Percentiles rank a stretch among this genome's conserved stretches.
Evolutionary conservation across 2,888 invertebrate genomes (phyloP).

Genomic region (Neelides folsomi): DNA sequence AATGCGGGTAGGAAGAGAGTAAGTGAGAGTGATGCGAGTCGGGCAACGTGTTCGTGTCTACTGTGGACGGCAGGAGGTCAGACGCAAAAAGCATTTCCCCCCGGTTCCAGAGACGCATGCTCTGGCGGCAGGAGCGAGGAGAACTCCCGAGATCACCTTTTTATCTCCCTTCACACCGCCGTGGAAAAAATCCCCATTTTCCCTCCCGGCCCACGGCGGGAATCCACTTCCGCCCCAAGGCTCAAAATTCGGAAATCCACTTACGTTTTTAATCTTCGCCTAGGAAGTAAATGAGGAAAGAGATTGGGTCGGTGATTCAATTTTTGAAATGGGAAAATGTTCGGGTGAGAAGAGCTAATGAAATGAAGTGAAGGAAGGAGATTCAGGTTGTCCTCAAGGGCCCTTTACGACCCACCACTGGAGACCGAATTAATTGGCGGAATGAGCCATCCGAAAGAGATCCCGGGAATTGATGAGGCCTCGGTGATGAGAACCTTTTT

Average conservation of each 20-base stretch:
- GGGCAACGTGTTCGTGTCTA: neutral
- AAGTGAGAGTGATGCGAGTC: neutral
- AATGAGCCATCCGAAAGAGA: neutral
- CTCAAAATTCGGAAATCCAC: too few species aligned
- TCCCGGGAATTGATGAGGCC: neutral
- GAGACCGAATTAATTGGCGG: too few species aligned
- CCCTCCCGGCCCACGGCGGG: neutral
- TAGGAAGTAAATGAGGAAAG: too few species aligned
- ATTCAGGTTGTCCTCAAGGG: too few species aligned
- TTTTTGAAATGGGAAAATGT: too few species aligned
- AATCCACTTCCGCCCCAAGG: neutral
- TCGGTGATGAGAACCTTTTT: neutral
- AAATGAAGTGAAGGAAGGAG: too few species aligned
- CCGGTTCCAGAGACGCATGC: conserved; percentile 18
- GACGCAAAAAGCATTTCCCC: conserved; percentile 16
- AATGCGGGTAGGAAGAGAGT: neutral
- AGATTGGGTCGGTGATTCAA: too few species aligned
- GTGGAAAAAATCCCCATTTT: conserved; percentile 4
- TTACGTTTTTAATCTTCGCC: too few species aligned
- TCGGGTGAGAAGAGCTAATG: too few species aligned
- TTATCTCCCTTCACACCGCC: conserved; percentile 3
- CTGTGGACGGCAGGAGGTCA: conserved; percentile 7
- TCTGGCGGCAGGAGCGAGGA: neutral
- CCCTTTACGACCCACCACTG: too few species aligned
- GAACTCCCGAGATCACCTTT: neutral